Conservation (phyloP, 2,797 vertebrate genomes). For the Allobates femoralis region DNA sequence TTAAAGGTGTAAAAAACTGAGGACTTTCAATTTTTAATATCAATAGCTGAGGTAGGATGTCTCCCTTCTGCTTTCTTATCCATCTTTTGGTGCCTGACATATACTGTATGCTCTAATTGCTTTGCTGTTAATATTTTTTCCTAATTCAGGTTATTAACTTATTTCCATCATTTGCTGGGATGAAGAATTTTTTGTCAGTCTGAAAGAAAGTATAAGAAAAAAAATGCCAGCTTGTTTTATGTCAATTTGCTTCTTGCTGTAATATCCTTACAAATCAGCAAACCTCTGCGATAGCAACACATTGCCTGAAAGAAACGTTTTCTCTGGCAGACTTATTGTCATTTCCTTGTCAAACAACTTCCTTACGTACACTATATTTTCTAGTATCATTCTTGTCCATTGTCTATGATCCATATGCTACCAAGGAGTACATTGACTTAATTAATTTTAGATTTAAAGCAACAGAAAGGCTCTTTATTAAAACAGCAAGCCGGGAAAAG, state of each 20-base stretch:
- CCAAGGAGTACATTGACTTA: slow-evolving; percentile 73
- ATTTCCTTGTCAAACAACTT: slow-evolving; percentile 56
- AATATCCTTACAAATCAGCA: slow-evolving; percentile 58
- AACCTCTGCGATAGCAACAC: slow-evolving; percentile 36
- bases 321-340: slow-evolving; percentile 57
- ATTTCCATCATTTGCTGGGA: slow-evolving; percentile 20
- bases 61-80: neutral
- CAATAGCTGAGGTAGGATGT: too few species aligned
- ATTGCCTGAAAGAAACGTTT: slow-evolving; percentile 52
- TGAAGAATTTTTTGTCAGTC: slow-evolving; percentile 30
- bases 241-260: slow-evolving; percentile 50
- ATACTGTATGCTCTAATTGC: neutral
- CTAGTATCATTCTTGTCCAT: slow-evolving; percentile 70
- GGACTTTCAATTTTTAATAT: too few species aligned
- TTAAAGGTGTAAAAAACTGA: too few species aligned
- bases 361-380: slow-evolving; percentile 66
- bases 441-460: slow-evolving; percentile 78
- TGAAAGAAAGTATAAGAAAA: slow-evolving; percentile 4
- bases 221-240: slow-evolving; percentile 31
- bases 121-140: neutral
- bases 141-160: slow-evolving; percentile 42
- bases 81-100: neutral
- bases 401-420: slow-evolving; percentile 70
- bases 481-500: slow-evolving; percentile 68
- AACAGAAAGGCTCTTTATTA: slow-evolving; percentile 75